Base-by-base conservation (phyloP, 2,888 invertebrate species). In the Leptinotarsa tumamoca region DNA sequence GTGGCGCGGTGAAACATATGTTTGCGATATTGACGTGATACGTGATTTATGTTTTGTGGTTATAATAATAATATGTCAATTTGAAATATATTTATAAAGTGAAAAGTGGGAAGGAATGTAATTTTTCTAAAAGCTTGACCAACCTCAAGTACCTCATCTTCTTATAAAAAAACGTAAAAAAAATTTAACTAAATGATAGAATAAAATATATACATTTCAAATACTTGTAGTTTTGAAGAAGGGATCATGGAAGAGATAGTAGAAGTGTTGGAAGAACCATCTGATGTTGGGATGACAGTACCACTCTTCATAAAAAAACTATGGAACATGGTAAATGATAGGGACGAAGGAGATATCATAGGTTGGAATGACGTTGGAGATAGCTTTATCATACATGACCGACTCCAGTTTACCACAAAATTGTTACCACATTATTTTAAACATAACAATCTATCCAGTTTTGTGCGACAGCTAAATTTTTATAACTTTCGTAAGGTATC, bases 361-460 rank as follows among this genome's bases (percentile, higher is more conserved):
- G 69, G 79, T 51, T 85, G 85, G 85, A 82, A 82, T 77, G 66
- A 72, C 23, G 78, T 77, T 89, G 98, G 98, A 49, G 92, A 93
- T 85, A 96, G 96, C 86, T 98, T 99, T 89, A 93, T 96, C 72
- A 97, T 99, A 80, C 93, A 93, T 87, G 96, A 98, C 88, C 97
- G 98, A 87, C 94, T 95, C 51, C 92, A 94, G 80, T 98, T 99
- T 89, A 94, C 98, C 0, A 92, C 94, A 75, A 95, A 97, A 83
- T 90, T 98, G 21, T 90, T 99, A 78, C 98, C 98, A 0, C 91
- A 95, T 67, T 98, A 98, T 87, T 99, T 98, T 90, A 99, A 99
- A 90, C 98, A 99, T 89, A 98, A 96, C 89, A 98, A 99, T 86
- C 95, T 99, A 94, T 96, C 98, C 74, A 98, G 98, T 87, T 98